These are phyloP conservation scores for Sturmia bella DNA, from an alignment of 2,888 invertebrate genomes.

Conservation along the genomic window DNA sequence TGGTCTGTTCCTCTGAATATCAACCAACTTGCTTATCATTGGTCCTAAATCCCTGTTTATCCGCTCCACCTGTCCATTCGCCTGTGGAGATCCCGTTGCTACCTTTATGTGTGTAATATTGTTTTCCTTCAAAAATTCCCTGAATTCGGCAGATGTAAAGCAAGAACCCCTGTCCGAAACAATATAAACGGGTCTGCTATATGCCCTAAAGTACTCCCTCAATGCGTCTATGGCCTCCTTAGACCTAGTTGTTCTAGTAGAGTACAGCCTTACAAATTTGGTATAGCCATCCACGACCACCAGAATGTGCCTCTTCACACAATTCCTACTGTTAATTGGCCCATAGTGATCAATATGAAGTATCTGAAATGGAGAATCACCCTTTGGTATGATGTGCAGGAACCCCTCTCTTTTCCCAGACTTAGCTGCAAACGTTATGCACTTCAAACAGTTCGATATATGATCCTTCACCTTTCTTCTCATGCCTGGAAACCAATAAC, in stretches of 20 bases:
- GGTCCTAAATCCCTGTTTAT: constrained; percentile 52
- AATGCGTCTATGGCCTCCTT: constrained; percentile 41
- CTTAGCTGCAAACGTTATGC: constrained; percentile 31
- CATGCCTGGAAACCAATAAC: constrained; percentile 25
- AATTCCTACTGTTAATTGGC: constrained; percentile 44
- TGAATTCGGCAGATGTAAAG: constrained; percentile 46
- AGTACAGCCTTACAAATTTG: constrained; percentile 51
- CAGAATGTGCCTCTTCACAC: constrained; percentile 46
- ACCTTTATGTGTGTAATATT: constrained; percentile 55
- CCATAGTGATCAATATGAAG: constrained; percentile 68
- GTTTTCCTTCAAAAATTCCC: constrained; percentile 26
- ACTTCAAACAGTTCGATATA: constrained; percentile 43
- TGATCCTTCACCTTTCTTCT: constrained; percentile 8
- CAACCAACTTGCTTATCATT: constrained; percentile 61
- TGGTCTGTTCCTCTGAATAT: constrained; percentile 4
- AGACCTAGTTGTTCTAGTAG: constrained; percentile 41
- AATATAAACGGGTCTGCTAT: constrained; percentile 19
- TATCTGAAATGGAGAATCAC: constrained; percentile 52
- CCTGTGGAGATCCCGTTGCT: constrained; percentile 54
- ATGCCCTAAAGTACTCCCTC: constrained; percentile 40
- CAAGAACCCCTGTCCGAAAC: constrained; percentile 42
- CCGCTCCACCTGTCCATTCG: constrained; percentile 59
- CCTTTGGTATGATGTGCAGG: constrained; percentile 57
- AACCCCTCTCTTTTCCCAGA: background rate
- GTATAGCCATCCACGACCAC: constrained; percentile 60